Conservation (phyloP, 2,888 invertebrate species). For the Deilephila elpenor region DNA sequence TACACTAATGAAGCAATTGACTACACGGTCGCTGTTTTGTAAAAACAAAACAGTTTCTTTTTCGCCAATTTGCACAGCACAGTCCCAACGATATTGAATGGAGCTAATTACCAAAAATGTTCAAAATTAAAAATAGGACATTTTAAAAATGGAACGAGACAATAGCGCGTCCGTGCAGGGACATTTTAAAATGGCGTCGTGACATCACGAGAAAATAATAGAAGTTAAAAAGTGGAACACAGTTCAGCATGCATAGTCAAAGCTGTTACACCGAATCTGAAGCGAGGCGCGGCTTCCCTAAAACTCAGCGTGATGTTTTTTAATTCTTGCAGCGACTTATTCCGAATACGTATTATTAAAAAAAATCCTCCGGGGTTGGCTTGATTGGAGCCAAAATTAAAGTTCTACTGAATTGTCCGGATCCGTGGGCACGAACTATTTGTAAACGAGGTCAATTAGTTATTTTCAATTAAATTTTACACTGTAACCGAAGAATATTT, state of each 20-base stretch:
- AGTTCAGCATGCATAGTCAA: neutral
- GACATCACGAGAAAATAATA: neutral
- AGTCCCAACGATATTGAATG: neutral
- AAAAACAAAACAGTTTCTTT: no score
- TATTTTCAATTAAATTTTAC: no score
- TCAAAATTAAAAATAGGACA: neutral
- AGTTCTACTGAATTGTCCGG: neutral
- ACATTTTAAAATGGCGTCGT: neutral
- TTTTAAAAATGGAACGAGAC: neutral
- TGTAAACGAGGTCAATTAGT: no score
- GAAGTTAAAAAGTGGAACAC: conserved; percentile 15
- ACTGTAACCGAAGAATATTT: no score
- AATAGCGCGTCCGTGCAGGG: neutral
- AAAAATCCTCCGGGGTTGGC: neutral
- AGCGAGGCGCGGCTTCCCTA: neutral
- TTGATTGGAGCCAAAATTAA: neutral
- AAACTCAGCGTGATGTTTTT: conserved; percentile 3
- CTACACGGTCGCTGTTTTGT: no score
- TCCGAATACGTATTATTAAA: conserved; percentile 2
- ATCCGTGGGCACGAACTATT: neutral
- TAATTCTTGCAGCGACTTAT: neutral
- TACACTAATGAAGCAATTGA: no score
- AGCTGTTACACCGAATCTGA: conserved; percentile 6
- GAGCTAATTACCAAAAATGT: neutral
- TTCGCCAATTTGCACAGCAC: no score